Conservation (phyloP, 2,888 invertebrate genomes). For the Nebria salina region DNA sequence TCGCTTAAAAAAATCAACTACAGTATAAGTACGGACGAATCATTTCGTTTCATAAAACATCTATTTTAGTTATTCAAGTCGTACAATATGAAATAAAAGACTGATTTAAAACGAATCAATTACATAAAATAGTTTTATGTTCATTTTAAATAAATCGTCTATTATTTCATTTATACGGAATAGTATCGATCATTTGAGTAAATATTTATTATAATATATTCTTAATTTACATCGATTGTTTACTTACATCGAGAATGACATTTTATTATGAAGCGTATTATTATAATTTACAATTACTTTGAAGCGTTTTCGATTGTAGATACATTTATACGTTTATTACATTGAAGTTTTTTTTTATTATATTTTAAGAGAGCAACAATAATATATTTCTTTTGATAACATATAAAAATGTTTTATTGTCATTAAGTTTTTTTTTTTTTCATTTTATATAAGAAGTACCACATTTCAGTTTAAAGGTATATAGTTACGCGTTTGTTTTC, state of each 20-base stretch:
- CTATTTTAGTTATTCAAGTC: no score
- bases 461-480: constrained; percentile 21
- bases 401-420: constrained; percentile 42
- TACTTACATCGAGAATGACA: constrained; percentile 38
- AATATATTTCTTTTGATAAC: constrained; percentile 5
- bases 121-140: no score
- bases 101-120: no score
- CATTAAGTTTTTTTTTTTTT: constrained; percentile 31
- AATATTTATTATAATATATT: constrained; percentile 15
- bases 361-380: constrained; percentile 31
- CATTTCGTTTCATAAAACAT: no score
- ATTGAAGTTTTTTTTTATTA: neutral
- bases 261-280: constrained; percentile 30
- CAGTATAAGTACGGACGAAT: no score
- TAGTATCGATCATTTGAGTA: neutral
- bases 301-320: constrained; percentile 39
- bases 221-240: constrained; percentile 32
- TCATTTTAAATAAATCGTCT: no score
- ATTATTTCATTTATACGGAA: no score
- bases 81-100: no score
- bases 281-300: constrained; percentile 30
- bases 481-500: neutral
- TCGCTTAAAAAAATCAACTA: neutral
- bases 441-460: constrained; percentile 28
- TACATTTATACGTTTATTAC: constrained; percentile 17